Base-by-base conservation (phyloP, 2,797 vertebrate species). In the Lutjanus campechanus region DNA sequence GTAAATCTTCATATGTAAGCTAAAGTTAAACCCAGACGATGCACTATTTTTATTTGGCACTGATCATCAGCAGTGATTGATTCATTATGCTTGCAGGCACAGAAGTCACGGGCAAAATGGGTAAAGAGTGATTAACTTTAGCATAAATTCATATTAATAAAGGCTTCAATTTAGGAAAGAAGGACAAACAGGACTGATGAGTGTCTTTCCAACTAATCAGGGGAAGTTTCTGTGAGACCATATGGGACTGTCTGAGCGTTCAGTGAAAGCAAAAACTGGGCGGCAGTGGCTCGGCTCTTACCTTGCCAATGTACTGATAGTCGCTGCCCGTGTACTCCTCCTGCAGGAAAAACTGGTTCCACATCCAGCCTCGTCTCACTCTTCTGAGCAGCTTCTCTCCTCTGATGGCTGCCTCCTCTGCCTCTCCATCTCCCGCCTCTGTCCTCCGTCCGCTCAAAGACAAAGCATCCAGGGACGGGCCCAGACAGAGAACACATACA, bases 341-440 rank as follows among this genome's bases (percentile, higher is more conserved):
- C 93, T 98, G 94, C 69, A 99, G 95, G 92, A 98, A 98, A 92
- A 99, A 99, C 85, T 98, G 98, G 91, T 98, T 99, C 98, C 98
- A 99, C 97, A 98, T 98, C 98, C 98, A 99, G 83, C 97, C 97
- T 85, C 98, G 94, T 85, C 97, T 97, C 12, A 96, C 96, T 76
- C 98, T 96, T 77, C 78, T 96, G 61, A 96, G 92, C 85, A 76
- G 82, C 83, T 76, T 90, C 62, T 88, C 79, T 71, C 60, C 85
- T 62, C 55, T 58, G 50, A 49, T 9, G 0, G 11, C 76, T 11
- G 47, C 58, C 22, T 61, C 81, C 20, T 15, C 22, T 65, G 44
- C 22, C 29, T 65, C 60, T 44, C n/a, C 76, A 20, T 77, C 69
- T 7, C 8, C 22, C 2, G 40, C 3, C 25, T 77, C 68, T 17